These are phyloP conservation scores for Tipula lateralis DNA, from an alignment of 2,888 invertebrate genomes.

Conservation along the genomic window DNA sequence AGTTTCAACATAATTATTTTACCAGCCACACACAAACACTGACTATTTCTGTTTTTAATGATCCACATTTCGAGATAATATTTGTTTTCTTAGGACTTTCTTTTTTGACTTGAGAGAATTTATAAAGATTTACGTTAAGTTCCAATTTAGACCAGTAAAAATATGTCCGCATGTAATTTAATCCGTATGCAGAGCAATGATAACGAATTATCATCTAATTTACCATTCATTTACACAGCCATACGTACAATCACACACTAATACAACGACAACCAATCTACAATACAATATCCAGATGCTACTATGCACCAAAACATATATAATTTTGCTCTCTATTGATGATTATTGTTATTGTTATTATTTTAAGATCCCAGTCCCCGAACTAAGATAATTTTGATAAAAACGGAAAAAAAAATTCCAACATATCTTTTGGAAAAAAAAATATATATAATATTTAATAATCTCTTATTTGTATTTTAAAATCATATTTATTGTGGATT, in stretches of 20 bases:
- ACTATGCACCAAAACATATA: constrained; percentile 5
- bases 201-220: neutral
- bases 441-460: neutral
- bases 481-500: constrained; percentile 13
- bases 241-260: neutral
- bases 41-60: neutral
- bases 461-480: neutral
- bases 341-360: constrained; percentile 8
- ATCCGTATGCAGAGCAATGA: neutral
- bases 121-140: neutral
- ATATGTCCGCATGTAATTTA: neutral
- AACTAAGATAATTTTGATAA: constrained; percentile 28
- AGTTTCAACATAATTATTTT: neutral
- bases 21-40: neutral
- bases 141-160: no score
- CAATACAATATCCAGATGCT: neutral
- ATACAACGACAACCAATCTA: neutral
- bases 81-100: neutral
- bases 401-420: neutral
- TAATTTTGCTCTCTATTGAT: neutral
- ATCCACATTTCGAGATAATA: neutral
- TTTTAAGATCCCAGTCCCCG: constrained; percentile 28
- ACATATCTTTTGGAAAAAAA: neutral
- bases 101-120: neutral
- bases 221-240: neutral